These are phyloP conservation scores for Lithophane semibrunnea DNA, from an alignment of 2,888 invertebrate genomes.

Conservation along the genomic window DNA sequence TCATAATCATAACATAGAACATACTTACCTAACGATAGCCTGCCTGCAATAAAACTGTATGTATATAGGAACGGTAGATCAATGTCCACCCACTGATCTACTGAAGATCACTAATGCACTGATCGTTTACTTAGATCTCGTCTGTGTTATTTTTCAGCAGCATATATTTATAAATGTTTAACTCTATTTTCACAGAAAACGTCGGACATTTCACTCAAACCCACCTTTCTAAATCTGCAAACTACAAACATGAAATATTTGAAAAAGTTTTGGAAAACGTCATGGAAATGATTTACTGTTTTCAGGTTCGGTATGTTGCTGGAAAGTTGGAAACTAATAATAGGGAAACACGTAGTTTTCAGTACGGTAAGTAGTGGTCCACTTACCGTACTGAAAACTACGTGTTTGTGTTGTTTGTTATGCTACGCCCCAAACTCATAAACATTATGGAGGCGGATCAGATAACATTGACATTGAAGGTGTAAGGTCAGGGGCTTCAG, in stretches of 20 bases:
- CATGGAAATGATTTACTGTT: slow-evolving; percentile 33
- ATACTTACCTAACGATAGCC: neutral
- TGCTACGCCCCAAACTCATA: slow-evolving; percentile 64
- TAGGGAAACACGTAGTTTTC: slow-evolving; percentile 41
- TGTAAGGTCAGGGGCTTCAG: slow-evolving; percentile 72
- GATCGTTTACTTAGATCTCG: slow-evolving; percentile 33
- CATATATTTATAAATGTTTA: slow-evolving; percentile 45
- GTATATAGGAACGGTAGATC: slow-evolving; percentile 21
- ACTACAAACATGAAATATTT: slow-evolving; percentile 22
- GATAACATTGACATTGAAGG: slow-evolving; percentile 82
- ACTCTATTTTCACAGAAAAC: slow-evolving; percentile 19
- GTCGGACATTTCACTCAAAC: slow-evolving; percentile 54
- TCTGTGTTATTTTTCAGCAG: slow-evolving; percentile 33
- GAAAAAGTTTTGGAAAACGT: slow-evolving; percentile 3
- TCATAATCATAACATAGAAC: neutral
- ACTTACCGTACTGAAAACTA: no score
- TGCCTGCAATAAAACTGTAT: neutral
- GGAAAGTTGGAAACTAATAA: slow-evolving; percentile 31
- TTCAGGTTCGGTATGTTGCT: neutral
- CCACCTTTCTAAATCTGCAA: slow-evolving; percentile 28
- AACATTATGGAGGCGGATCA: slow-evolving; percentile 69
- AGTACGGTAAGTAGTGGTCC: slow-evolving; percentile 49
- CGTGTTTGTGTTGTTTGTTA: no score
- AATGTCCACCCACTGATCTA: slow-evolving; percentile 44
- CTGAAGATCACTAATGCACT: slow-evolving; percentile 19